phyloP scores from a whole-genome alignment of 2,113 vertebrate species.

The Indicator maculatus region DNA sequence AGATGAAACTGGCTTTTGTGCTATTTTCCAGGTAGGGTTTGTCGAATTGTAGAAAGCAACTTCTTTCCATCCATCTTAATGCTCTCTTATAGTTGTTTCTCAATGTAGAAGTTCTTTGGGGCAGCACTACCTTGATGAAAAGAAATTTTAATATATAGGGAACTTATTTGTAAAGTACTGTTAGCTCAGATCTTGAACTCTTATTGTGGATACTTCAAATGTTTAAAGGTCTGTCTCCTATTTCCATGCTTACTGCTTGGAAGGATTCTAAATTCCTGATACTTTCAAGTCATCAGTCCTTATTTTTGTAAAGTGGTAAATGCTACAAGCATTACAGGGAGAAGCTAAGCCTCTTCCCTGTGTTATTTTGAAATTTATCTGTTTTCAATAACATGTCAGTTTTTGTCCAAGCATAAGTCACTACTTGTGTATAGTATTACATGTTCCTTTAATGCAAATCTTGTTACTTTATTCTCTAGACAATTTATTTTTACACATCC shows the following conservation, averaged over 20 bases:
- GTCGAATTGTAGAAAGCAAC: neutral
- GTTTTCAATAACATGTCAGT: neutral
- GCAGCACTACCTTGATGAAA: neutral
- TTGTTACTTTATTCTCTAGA: neutral
- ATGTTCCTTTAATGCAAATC: neutral
- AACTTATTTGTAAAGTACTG: neutral
- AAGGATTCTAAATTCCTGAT: neutral
- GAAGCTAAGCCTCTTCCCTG: fast-evolving
- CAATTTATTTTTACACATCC: neutral
- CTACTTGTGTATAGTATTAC: neutral
- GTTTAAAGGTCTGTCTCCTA: neutral
- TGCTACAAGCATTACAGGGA: neutral
- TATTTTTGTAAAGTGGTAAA: neutral
- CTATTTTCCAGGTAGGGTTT: neutral
- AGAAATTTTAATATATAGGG: neutral
- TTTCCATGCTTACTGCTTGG: neutral
- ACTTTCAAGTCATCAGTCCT: neutral
- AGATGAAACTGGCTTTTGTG: neutral
- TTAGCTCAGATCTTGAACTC: neutral
- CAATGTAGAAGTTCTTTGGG: neutral
- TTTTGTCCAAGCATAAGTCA: neutral
- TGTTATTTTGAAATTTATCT: neutral
- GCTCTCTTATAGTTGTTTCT: neutral
- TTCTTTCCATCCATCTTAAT: neutral
- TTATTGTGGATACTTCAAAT: neutral